Percentiles rank a stretch among this genome's conserved stretches.
phyloP scores from a whole-genome alignment of 2,113 vertebrate species.

The Serinus canaria region DNA sequence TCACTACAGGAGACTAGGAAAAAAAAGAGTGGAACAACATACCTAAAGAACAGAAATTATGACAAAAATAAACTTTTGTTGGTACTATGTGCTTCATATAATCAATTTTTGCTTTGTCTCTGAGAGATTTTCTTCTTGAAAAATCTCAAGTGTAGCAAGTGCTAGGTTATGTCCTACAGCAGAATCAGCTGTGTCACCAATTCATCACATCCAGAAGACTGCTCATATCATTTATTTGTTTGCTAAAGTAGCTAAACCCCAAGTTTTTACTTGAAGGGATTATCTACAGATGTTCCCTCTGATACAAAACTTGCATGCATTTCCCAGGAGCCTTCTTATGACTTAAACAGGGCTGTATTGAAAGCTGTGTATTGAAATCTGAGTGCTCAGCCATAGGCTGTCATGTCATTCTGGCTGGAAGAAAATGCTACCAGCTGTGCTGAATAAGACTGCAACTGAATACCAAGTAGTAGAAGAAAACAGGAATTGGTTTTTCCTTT shows the following conservation, averaged over 20 bases:
- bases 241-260: background rate
- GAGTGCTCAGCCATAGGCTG: background rate
- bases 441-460: background rate
- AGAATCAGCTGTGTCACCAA: background rate
- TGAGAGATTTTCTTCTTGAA: background rate
- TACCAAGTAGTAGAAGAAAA: background rate
- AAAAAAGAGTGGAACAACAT: background rate
- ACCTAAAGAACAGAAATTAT: background rate
- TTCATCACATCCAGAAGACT: background rate
- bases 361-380: background rate
- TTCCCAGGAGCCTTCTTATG: background rate
- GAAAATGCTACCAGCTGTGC: background rate
- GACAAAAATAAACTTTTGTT: background rate
- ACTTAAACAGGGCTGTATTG: fast-evolving
- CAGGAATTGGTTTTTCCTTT: background rate
- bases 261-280: background rate
- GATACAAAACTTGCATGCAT: background rate
- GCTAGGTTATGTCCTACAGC: background rate
- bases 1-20: background rate
- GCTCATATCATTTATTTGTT: background rate
- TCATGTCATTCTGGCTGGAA: background rate
- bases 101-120: background rate
- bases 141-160: background rate
- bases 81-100: background rate
- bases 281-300: background rate